These are phyloP conservation scores for Lasiommata megera DNA, from an alignment of 2,888 invertebrate species.

Conservation along the genomic window DNA sequence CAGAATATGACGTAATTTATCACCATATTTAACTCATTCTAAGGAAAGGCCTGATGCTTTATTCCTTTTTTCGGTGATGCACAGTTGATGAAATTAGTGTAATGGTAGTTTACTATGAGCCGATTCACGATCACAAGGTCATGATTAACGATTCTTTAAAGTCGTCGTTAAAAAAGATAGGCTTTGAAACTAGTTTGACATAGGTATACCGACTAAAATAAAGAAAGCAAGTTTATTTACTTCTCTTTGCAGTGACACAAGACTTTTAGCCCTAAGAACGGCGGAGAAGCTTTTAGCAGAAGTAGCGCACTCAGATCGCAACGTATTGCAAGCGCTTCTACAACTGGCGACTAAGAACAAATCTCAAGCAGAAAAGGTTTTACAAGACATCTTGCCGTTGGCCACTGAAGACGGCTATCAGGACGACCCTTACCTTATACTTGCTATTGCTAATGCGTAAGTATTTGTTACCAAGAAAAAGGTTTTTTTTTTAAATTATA, in stretches of 20 bases:
- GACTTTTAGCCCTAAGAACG: conserved; percentile 91
- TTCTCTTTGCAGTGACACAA: conserved; percentile 82
- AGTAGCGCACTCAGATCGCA: conserved; percentile 85
- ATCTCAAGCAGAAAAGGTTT: conserved; percentile 89
- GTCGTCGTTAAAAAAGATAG: too few species aligned
- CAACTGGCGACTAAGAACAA: conserved; percentile 93
- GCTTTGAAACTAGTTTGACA: too few species aligned
- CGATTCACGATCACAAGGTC: too few species aligned
- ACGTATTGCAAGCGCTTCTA: conserved; percentile 89
- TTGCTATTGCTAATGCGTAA: conserved; percentile 90
- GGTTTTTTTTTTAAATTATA: too few species aligned
- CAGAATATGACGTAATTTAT: too few species aligned
- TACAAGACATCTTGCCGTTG: conserved; percentile 86
- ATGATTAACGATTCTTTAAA: too few species aligned
- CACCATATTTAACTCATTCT: too few species aligned
- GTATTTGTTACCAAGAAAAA: too few species aligned
- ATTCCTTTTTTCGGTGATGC: too few species aligned
- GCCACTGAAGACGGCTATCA: conserved; percentile 87
- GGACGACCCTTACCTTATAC: conserved; percentile 92
- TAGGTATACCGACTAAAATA: neutral
- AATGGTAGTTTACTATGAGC: too few species aligned
- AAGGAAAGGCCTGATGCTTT: too few species aligned
- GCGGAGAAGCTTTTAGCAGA: conserved; percentile 87
- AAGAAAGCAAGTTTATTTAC: neutral
- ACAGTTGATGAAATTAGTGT: too few species aligned